phyloP scores from a whole-genome alignment of 2,797 vertebrate species.

The Lutjanus campechanus region DNA sequence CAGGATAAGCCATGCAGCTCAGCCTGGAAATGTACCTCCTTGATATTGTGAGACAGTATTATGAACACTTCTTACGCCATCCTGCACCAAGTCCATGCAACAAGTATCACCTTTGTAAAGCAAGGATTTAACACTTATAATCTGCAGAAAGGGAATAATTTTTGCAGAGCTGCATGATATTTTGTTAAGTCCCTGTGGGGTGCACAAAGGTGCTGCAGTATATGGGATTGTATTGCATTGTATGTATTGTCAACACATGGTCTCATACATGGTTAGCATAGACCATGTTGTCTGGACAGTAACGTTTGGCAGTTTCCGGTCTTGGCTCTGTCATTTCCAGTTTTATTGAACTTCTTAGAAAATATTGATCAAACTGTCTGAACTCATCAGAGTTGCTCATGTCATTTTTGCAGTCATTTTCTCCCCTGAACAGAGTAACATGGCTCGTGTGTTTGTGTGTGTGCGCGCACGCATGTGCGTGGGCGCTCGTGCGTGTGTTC shows the following conservation, averaged over 20 bases:
- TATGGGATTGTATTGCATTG: background rate
- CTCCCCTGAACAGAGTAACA: background rate
- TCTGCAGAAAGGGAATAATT: background rate
- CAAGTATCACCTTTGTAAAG: background rate
- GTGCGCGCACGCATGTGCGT: background rate
- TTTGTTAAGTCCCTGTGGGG: background rate
- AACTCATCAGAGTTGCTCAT: background rate
- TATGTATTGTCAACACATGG: too few relatives aligned
- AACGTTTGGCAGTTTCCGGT: background rate
- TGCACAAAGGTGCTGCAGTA: background rate
- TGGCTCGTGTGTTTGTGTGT: background rate
- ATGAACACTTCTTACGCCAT: background rate
- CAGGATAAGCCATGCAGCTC: too few relatives aligned
- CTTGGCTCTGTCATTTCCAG: background rate
- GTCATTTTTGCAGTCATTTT: background rate
- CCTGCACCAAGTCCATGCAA: background rate
- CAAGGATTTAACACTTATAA: background rate
- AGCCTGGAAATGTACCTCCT: background rate
- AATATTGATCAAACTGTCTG: conserved; percentile 12
- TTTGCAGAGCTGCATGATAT: background rate
- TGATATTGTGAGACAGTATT: background rate
- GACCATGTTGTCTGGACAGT: background rate
- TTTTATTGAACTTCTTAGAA: conserved; percentile 8
- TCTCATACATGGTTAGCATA: background rate
- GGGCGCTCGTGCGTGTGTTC: too few relatives aligned